Evolutionary conservation across 1,140 invertebrate genomes (phyloP).

Genomic region (Musca vetustissima): DNA sequence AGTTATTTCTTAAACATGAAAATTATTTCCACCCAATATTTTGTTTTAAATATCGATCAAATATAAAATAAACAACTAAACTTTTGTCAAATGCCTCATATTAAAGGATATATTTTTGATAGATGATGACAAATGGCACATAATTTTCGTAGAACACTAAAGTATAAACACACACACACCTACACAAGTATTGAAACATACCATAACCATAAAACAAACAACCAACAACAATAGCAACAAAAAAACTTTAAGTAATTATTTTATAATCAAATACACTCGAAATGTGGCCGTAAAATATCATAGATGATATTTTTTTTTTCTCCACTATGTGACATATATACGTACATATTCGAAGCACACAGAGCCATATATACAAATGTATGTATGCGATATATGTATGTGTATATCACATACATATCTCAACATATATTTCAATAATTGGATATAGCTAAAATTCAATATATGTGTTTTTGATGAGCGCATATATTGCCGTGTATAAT

Average conservation of each 20-base stretch:
- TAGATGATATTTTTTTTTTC: background rate
- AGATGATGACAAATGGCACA: conserved; percentile 24
- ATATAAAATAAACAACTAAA: too few species aligned
- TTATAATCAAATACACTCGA: conserved; percentile 24
- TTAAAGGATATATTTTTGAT: conserved; percentile 16
- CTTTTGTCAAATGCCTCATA: too few species aligned
- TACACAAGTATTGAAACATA: too few species aligned
- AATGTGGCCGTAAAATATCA: background rate
- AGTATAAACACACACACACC: background rate
- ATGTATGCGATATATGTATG: background rate
- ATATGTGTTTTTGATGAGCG: too few species aligned
- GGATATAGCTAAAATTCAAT: too few species aligned
- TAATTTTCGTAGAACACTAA: background rate
- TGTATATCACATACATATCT: background rate
- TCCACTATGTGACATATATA: background rate
- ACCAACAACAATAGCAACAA: background rate
- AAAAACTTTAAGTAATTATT: conserved; percentile 20
- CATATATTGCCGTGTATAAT: too few species aligned
- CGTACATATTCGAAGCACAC: too few species aligned
- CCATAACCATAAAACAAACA: background rate
- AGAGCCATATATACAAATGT: too few species aligned
- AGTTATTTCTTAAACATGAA: too few species aligned
- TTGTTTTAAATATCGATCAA: too few species aligned
- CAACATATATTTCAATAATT: too few species aligned
- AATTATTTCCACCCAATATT: too few species aligned